Percentiles rank a stretch among this genome's conserved stretches.
These are phyloP conservation scores for Potamilus streckersoni DNA, from an alignment of 1,140 invertebrate genomes.

Conservation along the genomic window DNA sequence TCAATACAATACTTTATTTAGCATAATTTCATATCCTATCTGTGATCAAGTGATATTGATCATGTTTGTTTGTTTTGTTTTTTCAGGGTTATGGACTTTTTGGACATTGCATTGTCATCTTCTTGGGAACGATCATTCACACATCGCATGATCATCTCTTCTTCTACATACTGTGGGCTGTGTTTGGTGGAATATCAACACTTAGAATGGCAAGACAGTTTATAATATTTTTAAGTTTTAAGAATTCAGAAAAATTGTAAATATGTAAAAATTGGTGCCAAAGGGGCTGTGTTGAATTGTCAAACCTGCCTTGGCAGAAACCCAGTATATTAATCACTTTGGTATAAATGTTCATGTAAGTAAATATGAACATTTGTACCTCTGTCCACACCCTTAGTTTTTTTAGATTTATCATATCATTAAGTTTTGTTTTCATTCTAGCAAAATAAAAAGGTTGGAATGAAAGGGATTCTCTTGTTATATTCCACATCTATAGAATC, in stretches of 20 bases:
- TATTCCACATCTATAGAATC: no score
- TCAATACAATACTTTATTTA: not conserved
- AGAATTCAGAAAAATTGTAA: not conserved
- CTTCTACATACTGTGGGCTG: conserved; percentile 66
- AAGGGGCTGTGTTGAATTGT: no score
- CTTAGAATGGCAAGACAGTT: conserved; percentile 60
- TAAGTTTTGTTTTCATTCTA: no score
- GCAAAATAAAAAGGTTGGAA: no score
- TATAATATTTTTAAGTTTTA: not conserved
- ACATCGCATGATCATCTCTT: conserved; percentile 66
- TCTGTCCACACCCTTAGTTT: no score
- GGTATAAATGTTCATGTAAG: no score
- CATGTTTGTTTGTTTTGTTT: conserved; percentile 6
- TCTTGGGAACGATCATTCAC: conserved; percentile 66
- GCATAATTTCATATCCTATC: not conserved
- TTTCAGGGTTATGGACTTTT: conserved; percentile 68
- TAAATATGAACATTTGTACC: no score
- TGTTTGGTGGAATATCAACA: conserved; percentile 65
- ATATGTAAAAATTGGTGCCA: no score
- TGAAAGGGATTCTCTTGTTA: no score
- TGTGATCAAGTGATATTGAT: not conserved
- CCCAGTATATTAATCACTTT: no score
- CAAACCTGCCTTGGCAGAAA: no score
- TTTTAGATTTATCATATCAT: no score
- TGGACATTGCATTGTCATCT: conserved; percentile 66